Evolutionary conservation across 2,888 invertebrate genomes (phyloP).

Genomic region (Pseudococcus longispinus): DNA sequence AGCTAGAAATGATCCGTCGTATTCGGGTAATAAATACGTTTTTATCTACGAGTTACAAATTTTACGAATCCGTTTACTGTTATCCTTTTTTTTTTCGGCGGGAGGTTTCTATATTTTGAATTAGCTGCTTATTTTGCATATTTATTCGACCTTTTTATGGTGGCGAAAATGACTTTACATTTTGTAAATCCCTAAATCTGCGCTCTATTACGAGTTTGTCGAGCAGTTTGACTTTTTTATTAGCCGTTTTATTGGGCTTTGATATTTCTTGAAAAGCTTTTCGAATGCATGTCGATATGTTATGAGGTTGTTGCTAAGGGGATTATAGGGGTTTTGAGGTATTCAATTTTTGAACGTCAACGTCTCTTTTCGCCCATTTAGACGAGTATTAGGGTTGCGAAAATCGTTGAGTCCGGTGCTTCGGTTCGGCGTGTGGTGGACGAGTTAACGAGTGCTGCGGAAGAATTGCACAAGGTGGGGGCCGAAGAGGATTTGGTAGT

Average conservation of each 20-base stretch:
- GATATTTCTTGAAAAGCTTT: conserved; percentile 31
- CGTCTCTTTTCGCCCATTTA: neutral
- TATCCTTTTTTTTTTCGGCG: neutral
- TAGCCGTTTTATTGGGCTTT: conserved; percentile 19
- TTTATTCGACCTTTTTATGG: conserved; percentile 17
- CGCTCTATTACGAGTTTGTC: conserved; percentile 14
- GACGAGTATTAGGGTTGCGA: neutral
- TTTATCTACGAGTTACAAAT: conserved; percentile 25
- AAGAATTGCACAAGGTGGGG: neutral
- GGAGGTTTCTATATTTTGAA: conserved; percentile 25
- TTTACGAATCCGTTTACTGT: conserved; percentile 26
- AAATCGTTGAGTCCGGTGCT: neutral
- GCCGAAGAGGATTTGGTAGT: neutral
- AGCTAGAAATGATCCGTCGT: conserved; percentile 11
- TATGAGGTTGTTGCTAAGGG: conserved; percentile 28
- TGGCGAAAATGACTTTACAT: conserved; percentile 28
- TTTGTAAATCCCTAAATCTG: conserved; percentile 25
- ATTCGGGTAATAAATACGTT: conserved; percentile 24
- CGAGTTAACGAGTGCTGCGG: neutral
- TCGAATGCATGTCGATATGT: conserved; percentile 12
- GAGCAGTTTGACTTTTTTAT: conserved; percentile 28
- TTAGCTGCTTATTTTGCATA: conserved; percentile 34
- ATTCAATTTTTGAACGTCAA: conserved; percentile 22
- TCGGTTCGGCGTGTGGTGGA: neutral
- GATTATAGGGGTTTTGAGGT: neutral